Evolutionary conservation across 1,140 invertebrate genomes (phyloP), one percentile per base, ranked within the genome.

Genomic region (Lordiphosa mommai): DNA sequence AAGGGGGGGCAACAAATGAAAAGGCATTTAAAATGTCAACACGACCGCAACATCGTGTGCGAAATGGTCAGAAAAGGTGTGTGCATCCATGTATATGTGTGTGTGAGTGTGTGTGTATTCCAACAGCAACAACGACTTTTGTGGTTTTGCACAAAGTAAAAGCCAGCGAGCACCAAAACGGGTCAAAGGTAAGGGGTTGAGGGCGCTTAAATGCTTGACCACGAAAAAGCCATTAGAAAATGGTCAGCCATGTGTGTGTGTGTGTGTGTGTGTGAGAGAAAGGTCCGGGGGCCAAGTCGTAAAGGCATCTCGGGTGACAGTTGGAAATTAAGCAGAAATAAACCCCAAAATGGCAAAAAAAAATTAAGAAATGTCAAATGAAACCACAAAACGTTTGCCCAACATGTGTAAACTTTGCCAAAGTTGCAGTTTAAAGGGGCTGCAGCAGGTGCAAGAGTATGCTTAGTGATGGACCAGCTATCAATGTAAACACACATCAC

Each of bases 21-120:
- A 84, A 72, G 68, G 57, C 77, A 84, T 84, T 84, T 84, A 77
- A 84, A 85, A 84, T 84, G 77, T 84, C 77, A 84, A 84, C 77
- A 84, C 60, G 64, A 85, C 77, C 77, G 53, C 77, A 84, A 84
- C 79, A 84, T 82, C 77, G 77, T 82, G 77, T 84, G 77, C 72
- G 60, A 82, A 82, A 76, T 82, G 77, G 77, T 77, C 72, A 68
- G 59, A 68, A 82, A 77, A 84, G 76, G 76, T 80, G 67, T 82
- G 46, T 55, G 20, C 49, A 14, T 49, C n/a, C 36, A 33, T 1
- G 50, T 30, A 34, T 72, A 52, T 32, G 8, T 52, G 36, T 29
- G 36, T 23, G 16, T 12, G 5, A 41, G 51, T 40, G 10, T 17
- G 43, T 61, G 23, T 73, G 57, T 55, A 61, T 34, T 51, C 44